Evolutionary conservation across 2,113 vertebrate species (phyloP), one percentile per base, ranked within the genome.

Genomic region (Hyla sarda): DNA sequence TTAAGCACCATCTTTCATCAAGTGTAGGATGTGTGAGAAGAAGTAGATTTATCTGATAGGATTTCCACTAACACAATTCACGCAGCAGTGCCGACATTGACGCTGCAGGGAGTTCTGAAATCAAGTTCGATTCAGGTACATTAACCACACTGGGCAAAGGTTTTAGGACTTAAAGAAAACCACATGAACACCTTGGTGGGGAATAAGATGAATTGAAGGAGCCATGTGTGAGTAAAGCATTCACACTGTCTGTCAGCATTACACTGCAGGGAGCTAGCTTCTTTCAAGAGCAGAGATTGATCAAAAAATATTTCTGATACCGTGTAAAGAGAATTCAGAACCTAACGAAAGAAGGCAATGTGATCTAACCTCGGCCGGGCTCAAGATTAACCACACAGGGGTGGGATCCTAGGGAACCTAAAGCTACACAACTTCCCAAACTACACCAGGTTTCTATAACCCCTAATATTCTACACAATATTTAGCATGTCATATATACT

Each of bases 181-280:
- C 62, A 41, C 78, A 82, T 65, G 85, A 74, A 62, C 34, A 73
- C 71, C 54, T 74, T 73, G 78, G 76, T 50, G 56, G 52, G 78
- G 78, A 82, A 74, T 62, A 60, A 87, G 50, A 82, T 87, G 85
- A 87, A 87, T 82, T 74, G 69, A 34, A 87, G 30, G 69, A 81
- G 23, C 52, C 30, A 34, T 84, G 47, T 73, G 67, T 34, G 78
- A 56, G 85, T 82, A 87, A 81, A 74, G 65, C 52, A 62, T 48
- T 87, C 25, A 30, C 13, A 58, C 78, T 74, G 65, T 62, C 65
- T 82, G 67, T 74, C 85, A 74, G 69, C 37, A 81, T 82, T 82
- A 87, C 62, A 56, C 85, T 67, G 37, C 67, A 65, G 85, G 85
- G 69, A 82, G 54, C 67, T 62, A 30, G 21, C 69, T 69, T 85